phyloP scores from a whole-genome alignment of 1,140 invertebrate genomes.

The Schlechtendalia chinensis region DNA sequence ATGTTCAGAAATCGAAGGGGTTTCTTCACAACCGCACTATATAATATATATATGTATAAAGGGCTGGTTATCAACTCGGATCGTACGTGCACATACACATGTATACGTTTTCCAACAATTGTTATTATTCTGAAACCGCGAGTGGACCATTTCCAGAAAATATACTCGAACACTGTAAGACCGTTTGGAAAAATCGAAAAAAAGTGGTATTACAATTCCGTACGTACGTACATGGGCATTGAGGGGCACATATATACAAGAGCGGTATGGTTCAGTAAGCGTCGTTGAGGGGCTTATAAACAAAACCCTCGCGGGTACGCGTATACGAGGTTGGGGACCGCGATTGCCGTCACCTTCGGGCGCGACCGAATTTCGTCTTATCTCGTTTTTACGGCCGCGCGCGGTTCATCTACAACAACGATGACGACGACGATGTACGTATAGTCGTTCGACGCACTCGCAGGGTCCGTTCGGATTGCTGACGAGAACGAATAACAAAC shows the following conservation, averaged over 20 bases:
- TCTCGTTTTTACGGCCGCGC: slow-evolving; percentile 1
- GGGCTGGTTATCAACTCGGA: too few relatives aligned
- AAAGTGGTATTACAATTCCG: slow-evolving; percentile 22
- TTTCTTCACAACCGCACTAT: too few relatives aligned
- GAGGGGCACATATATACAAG: slow-evolving; percentile 36
- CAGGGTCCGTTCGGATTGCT: slow-evolving; percentile 15
- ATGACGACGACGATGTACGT: neutral
- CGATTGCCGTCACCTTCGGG: neutral
- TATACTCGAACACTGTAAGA: neutral
- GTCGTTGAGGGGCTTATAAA: slow-evolving; percentile 32
- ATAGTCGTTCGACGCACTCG: neutral
- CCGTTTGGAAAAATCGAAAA: slow-evolving; percentile 11
- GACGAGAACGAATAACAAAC: neutral
- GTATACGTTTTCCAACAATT: neutral
- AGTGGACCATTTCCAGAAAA: neutral
- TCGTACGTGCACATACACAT: neutral
- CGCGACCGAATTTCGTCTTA: slow-evolving; percentile 30
- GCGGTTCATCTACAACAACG: neutral
- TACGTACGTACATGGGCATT: neutral
- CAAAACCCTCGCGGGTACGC: neutral
- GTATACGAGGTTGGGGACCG: neutral
- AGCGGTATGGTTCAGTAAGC: slow-evolving; percentile 21
- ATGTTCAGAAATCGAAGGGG: too few relatives aligned
- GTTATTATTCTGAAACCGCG: neutral
- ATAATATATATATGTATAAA: too few relatives aligned